Evolutionary conservation across 2,113 vertebrate species (phyloP).

Genomic region (Probosciger aterrimus): DNA sequence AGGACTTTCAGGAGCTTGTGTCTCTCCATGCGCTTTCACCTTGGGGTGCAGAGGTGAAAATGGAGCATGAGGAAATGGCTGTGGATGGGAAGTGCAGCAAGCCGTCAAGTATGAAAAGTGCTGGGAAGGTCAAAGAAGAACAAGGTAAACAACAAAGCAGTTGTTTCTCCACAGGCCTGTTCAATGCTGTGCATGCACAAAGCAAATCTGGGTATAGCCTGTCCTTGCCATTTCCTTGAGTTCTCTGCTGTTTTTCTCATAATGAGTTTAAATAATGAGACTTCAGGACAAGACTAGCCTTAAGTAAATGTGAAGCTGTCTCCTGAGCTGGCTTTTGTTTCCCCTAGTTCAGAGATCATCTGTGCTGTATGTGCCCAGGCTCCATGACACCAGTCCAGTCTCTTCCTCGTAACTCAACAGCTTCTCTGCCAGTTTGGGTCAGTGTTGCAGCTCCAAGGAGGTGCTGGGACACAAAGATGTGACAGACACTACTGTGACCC

Average conservation of each 20-base stretch:
- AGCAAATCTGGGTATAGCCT: background rate
- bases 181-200: background rate
- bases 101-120: slow-evolving; percentile 78
- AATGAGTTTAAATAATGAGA: background rate
- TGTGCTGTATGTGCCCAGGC: background rate
- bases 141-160: slow-evolving; percentile 74
- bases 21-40: slow-evolving; percentile 85
- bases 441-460: background rate
- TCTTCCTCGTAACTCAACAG: background rate
- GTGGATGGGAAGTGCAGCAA: slow-evolving; percentile 79
- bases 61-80: slow-evolving; percentile 67
- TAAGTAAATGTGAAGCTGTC: background rate
- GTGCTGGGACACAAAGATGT: background rate
- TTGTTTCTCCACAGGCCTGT: background rate
- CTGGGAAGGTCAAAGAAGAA: slow-evolving; percentile 85
- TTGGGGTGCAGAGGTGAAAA: slow-evolving; percentile 92
- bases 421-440: background rate
- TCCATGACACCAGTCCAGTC: background rate
- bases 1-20: slow-evolving; percentile 85
- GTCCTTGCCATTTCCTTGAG: background rate
- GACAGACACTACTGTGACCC: background rate
- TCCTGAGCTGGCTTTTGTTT: background rate
- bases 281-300: background rate
- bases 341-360: background rate
- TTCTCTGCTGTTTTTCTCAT: background rate